Evolutionary conservation across 2,888 invertebrate species (phyloP).

Genomic region (Leptogaster cylindrica): DNA sequence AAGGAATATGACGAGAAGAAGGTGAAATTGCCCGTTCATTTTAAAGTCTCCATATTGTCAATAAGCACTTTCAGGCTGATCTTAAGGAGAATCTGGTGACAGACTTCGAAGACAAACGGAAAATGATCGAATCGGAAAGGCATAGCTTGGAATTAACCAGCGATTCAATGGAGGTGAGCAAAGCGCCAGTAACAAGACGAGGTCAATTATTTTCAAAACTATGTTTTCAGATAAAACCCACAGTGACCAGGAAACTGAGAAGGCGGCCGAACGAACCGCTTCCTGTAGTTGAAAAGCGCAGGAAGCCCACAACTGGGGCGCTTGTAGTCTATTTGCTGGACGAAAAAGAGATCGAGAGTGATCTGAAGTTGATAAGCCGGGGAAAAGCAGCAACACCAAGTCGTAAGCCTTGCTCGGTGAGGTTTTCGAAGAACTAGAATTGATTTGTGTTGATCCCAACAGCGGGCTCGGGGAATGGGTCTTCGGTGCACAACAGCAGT

Average conservation of each 20-base stretch:
- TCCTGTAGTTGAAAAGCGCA: constrained; percentile 84
- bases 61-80: constrained; percentile 63
- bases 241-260: constrained; percentile 91
- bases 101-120: constrained; percentile 92
- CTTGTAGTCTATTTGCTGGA: constrained; percentile 86
- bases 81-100: constrained; percentile 85
- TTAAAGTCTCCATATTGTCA: not conserved
- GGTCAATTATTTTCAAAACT: constrained; percentile 25
- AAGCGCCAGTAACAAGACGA: not conserved
- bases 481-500: constrained; percentile 50
- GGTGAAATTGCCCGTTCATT: constrained; percentile 58
- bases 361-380: constrained; percentile 79
- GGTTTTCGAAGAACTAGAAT: too few species aligned
- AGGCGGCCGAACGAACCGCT: constrained; percentile 93
- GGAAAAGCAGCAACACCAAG: constrained; percentile 65
- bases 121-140: constrained; percentile 86
- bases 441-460: constrained; percentile 61
- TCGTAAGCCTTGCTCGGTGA: constrained; percentile 58
- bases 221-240: constrained; percentile 78
- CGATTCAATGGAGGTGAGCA: constrained; percentile 77
- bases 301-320: constrained; percentile 83
- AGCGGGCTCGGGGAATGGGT: too few species aligned
- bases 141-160: constrained; percentile 89
- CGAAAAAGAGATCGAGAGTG: constrained; percentile 86
- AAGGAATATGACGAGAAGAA: constrained; percentile 96